Base-by-base conservation (phyloP, 35 echinoderm and acorn worm species). In the Apostichopus japonicus region DNA sequence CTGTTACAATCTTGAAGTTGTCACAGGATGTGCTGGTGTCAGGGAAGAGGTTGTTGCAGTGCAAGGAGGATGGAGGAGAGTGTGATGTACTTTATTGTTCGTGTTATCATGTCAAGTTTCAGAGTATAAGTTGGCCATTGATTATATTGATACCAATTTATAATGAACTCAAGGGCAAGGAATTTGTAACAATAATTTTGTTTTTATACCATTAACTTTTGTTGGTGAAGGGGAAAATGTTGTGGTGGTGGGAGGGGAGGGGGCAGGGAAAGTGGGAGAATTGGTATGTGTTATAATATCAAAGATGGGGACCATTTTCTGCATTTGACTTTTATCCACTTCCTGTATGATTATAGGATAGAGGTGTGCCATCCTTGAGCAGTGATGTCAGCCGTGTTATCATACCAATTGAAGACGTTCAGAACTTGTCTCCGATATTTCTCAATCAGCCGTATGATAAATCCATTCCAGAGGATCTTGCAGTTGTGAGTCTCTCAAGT, bases 371-470 rank as follows among this genome's bases (percentile, higher is more conserved):
- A 53, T 19, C 61, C 6, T 16, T 89, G 22, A 73, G 63, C 56
- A 89, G 86, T 33, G 44, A 19, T n/a, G 51, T 89, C 4, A 65
- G 56, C 21, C 56, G 86, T 15, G 86, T 91, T 25, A 91, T 91
- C 52, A 91, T 91, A n/a, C 73, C 90, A 13, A 58, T 91, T 56
- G 15, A 79, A 24, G 90, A 91, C 58, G 10, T 91, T 19, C 90
- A 91, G 55, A 79, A 79, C 71, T 1, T 58, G 56, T 73, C 72
- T 24, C 90, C 90, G 6, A 73, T 78, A 19, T 91, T 91, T 23
- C 77, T 79, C n/a, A 91, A 91, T 21, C 72, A 91, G 54, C 90
- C 90, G 27, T 91, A 91, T 6, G 90, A 91, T 79, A 10, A 56
- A 58, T 10, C 90, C 24, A 91, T 91, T 23, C 4, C 10, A 8